Percentiles rank a stretch among this genome's conserved stretches.
phyloP scores from a whole-genome alignment of 1,140 invertebrate genomes.

The Heliconius congener region DNA sequence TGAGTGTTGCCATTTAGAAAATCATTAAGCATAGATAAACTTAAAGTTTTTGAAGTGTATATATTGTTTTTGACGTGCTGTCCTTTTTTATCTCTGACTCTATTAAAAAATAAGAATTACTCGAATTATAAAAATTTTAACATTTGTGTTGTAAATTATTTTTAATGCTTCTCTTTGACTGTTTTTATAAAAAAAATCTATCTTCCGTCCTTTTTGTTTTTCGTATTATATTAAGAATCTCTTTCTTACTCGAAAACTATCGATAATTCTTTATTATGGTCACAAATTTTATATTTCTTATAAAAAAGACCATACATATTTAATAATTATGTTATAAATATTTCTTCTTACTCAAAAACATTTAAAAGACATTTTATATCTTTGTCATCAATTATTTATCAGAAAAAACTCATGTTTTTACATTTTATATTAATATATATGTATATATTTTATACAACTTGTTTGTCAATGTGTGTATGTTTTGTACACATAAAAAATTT shows the following conservation, averaged over 20 bases:
- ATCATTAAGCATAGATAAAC: background rate
- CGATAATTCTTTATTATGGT: background rate
- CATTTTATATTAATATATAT: constrained; percentile 4
- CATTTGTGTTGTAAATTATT: background rate
- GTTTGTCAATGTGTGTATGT: constrained; percentile 2
- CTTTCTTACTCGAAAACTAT: background rate
- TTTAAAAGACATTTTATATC: background rate
- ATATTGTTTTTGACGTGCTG: constrained; percentile 19
- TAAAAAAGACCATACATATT: background rate
- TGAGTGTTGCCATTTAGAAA: constrained; percentile 4
- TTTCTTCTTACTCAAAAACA: background rate
- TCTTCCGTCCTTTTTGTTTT: background rate
- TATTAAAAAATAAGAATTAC: background rate
- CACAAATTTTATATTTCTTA: constrained; percentile 1
- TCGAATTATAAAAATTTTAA: constrained; percentile 26
- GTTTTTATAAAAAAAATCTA: background rate
- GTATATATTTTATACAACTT: constrained; percentile 3
- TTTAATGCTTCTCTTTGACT: background rate
- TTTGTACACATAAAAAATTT: background rate
- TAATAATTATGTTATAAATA: background rate
- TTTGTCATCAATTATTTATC: background rate
- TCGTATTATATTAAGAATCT: background rate
- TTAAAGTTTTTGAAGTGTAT: constrained; percentile 11
- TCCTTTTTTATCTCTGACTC: background rate
- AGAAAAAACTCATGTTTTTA: background rate